These are phyloP conservation scores for Lagria hirta DNA, from an alignment of 2,888 invertebrate species.

Conservation along the genomic window DNA sequence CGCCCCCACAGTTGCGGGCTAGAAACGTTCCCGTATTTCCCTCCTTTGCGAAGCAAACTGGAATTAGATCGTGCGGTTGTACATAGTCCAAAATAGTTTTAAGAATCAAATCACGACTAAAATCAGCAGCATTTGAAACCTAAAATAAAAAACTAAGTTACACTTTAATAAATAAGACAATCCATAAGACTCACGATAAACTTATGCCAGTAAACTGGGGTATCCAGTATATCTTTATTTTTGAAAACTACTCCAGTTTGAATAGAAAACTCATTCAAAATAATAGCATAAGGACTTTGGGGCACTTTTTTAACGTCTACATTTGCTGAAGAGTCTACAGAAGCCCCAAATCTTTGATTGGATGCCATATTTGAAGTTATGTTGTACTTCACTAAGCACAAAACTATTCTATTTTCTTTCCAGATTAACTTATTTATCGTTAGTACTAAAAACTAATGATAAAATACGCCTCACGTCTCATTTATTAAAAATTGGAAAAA, in stretches of 20 bases:
- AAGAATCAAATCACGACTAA: constrained; percentile 45
- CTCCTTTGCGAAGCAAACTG: constrained; percentile 50
- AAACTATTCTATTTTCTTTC: no score
- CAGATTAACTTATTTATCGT: no score
- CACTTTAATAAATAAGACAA: constrained; percentile 2
- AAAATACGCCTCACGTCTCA: no score
- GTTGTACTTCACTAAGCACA: no score
- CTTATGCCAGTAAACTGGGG: constrained; percentile 41
- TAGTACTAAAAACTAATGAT: no score
- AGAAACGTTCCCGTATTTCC: constrained; percentile 52
- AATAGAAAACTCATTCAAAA: constrained; percentile 14
- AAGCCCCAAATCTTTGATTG: no score
- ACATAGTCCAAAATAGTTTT: constrained; percentile 53
- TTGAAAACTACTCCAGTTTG: constrained; percentile 35
- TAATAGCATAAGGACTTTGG: constrained; percentile 16
- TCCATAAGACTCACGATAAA: constrained; percentile 37
- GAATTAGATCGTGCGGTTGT: constrained; percentile 56
- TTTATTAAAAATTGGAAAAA: no score
- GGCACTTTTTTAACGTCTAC: constrained; percentile 21
- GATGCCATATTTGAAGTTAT: no score
- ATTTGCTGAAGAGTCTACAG: no score
- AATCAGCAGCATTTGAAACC: constrained; percentile 46
- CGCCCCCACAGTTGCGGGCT: constrained; percentile 55
- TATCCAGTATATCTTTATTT: constrained; percentile 32
- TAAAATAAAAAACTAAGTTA: constrained; percentile 23